Percentiles rank a stretch among this genome's conserved stretches.
Evolutionary conservation across 2,113 vertebrate species (phyloP).

Genomic region (Arothron firmamentum): DNA sequence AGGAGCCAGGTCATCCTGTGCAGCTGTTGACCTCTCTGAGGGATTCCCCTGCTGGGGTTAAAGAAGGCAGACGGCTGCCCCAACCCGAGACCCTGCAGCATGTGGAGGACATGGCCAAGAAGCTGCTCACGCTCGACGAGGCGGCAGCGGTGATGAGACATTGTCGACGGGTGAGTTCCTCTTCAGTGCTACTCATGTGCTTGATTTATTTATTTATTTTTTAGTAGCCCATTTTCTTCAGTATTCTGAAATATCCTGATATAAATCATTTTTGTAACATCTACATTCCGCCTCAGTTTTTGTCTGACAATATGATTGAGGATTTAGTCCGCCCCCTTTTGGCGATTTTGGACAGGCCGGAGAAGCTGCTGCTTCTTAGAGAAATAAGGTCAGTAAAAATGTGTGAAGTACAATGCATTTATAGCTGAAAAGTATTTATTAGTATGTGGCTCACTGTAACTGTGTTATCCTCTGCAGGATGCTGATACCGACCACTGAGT

Average conservation of each 20-base stretch:
- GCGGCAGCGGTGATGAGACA: constrained; percentile 87
- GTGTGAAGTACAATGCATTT: background rate
- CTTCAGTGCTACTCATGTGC: constrained; percentile 2
- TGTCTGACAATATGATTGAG: constrained; percentile 81
- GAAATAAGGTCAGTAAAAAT: constrained; percentile 81
- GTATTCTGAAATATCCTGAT: constrained; percentile 13
- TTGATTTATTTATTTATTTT: no score
- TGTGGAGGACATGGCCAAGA: constrained; percentile 82
- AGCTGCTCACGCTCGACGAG: constrained; percentile 85
- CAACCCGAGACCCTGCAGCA: constrained; percentile 69
- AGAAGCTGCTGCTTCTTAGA: constrained; percentile 88
- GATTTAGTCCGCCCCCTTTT: constrained; percentile 89
- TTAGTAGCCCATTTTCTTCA: no score
- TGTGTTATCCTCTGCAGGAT: constrained; percentile 70
- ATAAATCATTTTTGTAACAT: background rate
- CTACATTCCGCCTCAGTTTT: constrained; percentile 72
- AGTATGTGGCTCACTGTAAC: background rate
- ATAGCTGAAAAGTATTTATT: no score
- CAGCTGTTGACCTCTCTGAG: constrained; percentile 63
- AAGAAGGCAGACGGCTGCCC: constrained; percentile 45
- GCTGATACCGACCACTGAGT: constrained; percentile 81
- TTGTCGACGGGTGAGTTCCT: constrained; percentile 81
- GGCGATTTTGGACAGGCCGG: constrained; percentile 89
- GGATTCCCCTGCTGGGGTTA: constrained; percentile 66
- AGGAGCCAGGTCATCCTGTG: constrained; percentile 59